Percentiles rank a stretch among this genome's conserved stretches.
These are phyloP conservation scores for Notiomystis cincta DNA, from an alignment of 2,113 vertebrate species.

Conservation along the genomic window DNA sequence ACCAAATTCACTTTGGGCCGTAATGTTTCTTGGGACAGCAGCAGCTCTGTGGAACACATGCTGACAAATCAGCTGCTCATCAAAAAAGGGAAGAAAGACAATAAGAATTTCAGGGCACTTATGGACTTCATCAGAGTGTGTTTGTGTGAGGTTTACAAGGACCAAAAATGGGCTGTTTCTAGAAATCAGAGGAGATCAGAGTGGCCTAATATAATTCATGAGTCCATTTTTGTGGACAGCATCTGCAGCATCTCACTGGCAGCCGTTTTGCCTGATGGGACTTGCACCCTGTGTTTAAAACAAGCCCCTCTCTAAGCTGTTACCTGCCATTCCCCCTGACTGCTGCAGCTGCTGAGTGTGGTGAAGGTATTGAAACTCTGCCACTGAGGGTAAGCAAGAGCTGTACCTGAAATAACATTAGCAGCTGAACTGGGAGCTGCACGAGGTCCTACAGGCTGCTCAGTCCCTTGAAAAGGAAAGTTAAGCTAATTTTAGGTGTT, in stretches of 20 bases:
- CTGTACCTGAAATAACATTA: neutral
- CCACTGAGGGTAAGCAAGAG: neutral
- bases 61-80: neutral
- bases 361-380: neutral
- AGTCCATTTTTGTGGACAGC: neutral
- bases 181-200: neutral
- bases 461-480: neutral
- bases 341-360: neutral
- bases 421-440: neutral
- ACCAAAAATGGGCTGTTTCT: neutral
- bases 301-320: neutral
- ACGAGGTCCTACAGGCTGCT: neutral
- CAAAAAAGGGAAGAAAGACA: neutral
- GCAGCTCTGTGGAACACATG: neutral
- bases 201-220: neutral
- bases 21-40: neutral
- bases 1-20: neutral
- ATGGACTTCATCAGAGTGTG: neutral
- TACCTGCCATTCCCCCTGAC: neutral
- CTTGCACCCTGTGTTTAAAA: neutral
- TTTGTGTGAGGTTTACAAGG: neutral
- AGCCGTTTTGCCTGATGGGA: rapidly evolving
- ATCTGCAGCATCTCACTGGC: neutral
- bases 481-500: slow-evolving; percentile 15
- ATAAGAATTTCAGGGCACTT: neutral